These are phyloP conservation scores for Anastrepha obliqua DNA, from an alignment of 1,140 invertebrate species.

Conservation along the genomic window DNA sequence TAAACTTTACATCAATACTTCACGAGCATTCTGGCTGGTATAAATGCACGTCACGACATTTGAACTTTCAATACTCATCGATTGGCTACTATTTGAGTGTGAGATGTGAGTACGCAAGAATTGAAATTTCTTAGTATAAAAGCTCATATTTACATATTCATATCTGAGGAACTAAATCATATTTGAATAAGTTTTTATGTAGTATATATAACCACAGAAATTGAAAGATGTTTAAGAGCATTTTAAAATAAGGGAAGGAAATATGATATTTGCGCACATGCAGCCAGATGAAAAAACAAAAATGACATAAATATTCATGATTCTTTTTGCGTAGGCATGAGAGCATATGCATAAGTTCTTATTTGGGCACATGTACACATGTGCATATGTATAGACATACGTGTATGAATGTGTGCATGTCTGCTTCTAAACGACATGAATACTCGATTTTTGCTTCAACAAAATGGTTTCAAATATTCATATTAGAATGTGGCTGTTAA, in stretches of 20 bases:
- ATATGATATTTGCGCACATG: background rate
- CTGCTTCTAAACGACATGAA: background rate
- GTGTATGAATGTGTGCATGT: background rate
- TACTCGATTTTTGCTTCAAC: background rate
- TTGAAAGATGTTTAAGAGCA: background rate
- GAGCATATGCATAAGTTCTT: background rate
- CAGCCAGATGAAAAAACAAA: background rate
- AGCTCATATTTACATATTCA: background rate
- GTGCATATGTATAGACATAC: background rate
- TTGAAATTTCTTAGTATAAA: background rate
- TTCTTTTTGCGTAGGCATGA: background rate
- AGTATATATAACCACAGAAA: too few relatives aligned
- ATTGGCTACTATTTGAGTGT: conserved; percentile 93
- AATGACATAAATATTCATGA: background rate
- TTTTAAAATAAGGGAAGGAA: background rate
- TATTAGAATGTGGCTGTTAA: conserved; percentile 17
- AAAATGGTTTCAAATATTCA: conserved; percentile 40
- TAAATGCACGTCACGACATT: conserved; percentile 88
- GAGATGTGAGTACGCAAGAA: conserved; percentile 81
- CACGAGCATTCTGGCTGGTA: conserved; percentile 91
- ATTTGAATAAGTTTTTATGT: too few relatives aligned
- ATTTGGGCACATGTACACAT: too few relatives aligned
- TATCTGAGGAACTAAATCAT: too few relatives aligned
- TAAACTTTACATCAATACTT: conserved; percentile 87
- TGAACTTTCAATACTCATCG: conserved; percentile 88